Evolutionary conservation across 2,888 invertebrate species (phyloP).

Genomic region (Reticulitermes lucifugus): DNA sequence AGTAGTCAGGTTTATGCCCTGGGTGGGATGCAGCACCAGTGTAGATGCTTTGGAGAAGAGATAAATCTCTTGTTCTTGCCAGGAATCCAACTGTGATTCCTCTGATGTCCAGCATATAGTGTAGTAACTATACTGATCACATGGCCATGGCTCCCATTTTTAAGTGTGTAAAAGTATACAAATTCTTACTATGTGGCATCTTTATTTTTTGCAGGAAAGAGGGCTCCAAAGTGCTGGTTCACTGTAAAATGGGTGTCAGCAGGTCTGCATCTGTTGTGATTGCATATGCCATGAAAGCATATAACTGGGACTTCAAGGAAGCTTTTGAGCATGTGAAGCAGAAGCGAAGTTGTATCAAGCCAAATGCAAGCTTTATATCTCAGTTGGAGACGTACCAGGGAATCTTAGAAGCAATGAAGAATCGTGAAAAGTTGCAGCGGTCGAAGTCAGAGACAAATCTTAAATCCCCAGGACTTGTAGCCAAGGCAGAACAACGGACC

Average conservation of each 20-base stretch:
- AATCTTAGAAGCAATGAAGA: slow-evolving; percentile 96
- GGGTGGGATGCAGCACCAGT: too few relatives aligned
- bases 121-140: too few relatives aligned
- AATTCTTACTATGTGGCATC: not conserved
- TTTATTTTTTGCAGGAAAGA: slow-evolving; percentile 68
- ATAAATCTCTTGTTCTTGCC: too few relatives aligned
- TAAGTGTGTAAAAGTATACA: too few relatives aligned
- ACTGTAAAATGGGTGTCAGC: slow-evolving; percentile 99
- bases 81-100: too few relatives aligned
- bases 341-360: slow-evolving; percentile 93
- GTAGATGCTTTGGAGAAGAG: too few relatives aligned
- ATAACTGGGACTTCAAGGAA: slow-evolving; percentile 91
- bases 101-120: too few relatives aligned
- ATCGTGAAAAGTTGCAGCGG: slow-evolving; percentile 90
- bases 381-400: slow-evolving; percentile 95
- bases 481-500: slow-evolving; percentile 45
- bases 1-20: too few relatives aligned
- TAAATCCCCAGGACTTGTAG: slow-evolving; percentile 73
- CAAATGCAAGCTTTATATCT: slow-evolving; percentile 93
- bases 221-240: slow-evolving; percentile 95
- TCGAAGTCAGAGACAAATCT: slow-evolving; percentile 94
- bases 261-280: slow-evolving; percentile 98
- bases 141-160: too few relatives aligned
- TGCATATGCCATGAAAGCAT: slow-evolving; percentile 98
- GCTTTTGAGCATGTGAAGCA: slow-evolving; percentile 92